Evolutionary conservation across 2,888 invertebrate genomes (phyloP), one percentile per base, ranked within the genome.

Genomic region (Ethmia dodecea): DNA sequence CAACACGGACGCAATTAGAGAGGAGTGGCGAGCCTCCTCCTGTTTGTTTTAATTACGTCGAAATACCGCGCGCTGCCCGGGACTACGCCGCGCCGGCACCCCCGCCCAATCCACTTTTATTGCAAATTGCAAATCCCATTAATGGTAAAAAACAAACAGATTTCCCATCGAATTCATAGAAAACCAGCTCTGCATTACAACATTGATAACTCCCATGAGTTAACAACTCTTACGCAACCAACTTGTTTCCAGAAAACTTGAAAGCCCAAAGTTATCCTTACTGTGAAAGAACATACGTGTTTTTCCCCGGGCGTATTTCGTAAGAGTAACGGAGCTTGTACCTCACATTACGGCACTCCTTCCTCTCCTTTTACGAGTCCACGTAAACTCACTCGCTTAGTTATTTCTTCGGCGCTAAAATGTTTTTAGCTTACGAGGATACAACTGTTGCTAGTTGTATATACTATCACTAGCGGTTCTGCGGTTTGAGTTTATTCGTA

Each of bases 11-110:
- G 76, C 80, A 83, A 84, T 83, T 80, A 83, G 76, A 75, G 75
- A 78, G 76, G 76, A 80, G 78, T 79, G 75, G 71, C 65, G 64
- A 64, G 70, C 71, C 73, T 73, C 66, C 73, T 77, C 67, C 72
- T 83, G 79, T 83, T 83, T 83, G 83, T 81, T 83, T 84, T 84
- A 83, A 84, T 84, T 84, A 83, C 81, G 70, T 65, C 67, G 74
- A 73, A 81, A 79, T 74, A 78, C 66, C 71, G 59, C 61, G 61
- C 64, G 56, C 62, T 51, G 47, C 47, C 58, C 49, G 47, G 35
- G 48, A 46, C 35, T 44, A 43, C 43, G 43, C 40, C 31, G 44
- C 18, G 38, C 28, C 37, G 28, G 45, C 38, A 35, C 41, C 38
- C 47, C 48, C 43, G 42, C 44, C 51, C 47, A 49, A 55, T 68